Evolutionary conservation across 2,888 invertebrate species (phyloP).

Genomic region (Melipona beecheii): DNA sequence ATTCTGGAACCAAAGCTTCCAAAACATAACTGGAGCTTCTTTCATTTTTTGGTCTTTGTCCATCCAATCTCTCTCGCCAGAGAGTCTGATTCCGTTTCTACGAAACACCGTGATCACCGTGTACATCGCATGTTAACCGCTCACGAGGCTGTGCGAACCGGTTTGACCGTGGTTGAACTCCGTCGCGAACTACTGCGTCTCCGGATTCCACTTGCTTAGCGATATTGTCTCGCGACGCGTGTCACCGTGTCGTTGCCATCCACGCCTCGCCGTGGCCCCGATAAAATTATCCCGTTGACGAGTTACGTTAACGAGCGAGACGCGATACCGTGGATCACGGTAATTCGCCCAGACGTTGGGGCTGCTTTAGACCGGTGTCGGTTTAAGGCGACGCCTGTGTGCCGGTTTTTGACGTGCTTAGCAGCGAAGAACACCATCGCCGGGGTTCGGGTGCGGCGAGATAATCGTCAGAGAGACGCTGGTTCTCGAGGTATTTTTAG

Average conservation of each 20-base stretch:
- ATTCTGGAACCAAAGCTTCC: not conserved
- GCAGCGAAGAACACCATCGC: not conserved
- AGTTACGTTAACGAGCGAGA: conserved; percentile 11
- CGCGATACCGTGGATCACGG: conserved; percentile 17
- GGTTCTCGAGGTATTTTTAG: not conserved
- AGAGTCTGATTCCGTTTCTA: not conserved
- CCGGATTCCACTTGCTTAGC: conserved; percentile 47
- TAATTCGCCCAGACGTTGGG: not conserved
- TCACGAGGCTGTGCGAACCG: not conserved
- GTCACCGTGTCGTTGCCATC: conserved; percentile 36
- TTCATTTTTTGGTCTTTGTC: not conserved
- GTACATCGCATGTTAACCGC: not conserved
- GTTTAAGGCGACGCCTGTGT: not conserved
- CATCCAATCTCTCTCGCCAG: not conserved
- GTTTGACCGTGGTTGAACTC: conserved; percentile 44
- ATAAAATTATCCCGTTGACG: conserved; percentile 28
- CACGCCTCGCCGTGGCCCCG: not conserved
- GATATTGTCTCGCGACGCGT: conserved; percentile 43
- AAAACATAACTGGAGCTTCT: no score
- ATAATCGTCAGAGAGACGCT: not conserved
- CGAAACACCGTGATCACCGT: not conserved
- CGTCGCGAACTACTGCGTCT: conserved; percentile 34
- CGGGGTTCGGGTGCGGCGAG: not conserved
- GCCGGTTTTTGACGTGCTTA: conserved; percentile 5
- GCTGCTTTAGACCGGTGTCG: not conserved